phyloP scores from a whole-genome alignment of 2,888 invertebrate genomes.

The Drosophila tanythrix region DNA sequence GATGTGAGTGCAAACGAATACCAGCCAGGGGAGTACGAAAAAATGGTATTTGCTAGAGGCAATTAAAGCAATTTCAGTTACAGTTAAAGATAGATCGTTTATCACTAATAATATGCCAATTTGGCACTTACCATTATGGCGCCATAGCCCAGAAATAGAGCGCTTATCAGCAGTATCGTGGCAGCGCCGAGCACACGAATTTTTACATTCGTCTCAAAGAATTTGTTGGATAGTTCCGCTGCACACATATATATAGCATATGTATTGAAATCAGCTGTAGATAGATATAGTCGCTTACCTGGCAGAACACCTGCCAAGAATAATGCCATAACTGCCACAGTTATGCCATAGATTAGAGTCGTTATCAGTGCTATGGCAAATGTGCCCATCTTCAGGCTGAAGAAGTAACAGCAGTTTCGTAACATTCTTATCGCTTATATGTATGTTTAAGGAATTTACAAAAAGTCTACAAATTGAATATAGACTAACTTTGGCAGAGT shows the following conservation, averaged over 20 bases:
- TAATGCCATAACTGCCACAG: not conserved
- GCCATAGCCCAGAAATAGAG: constrained; percentile 7
- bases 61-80: not conserved
- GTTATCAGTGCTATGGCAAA: not conserved
- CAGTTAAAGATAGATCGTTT: not conserved
- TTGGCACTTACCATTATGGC: constrained; percentile 10
- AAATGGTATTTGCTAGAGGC: constrained; percentile 19
- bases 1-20: constrained; percentile 18
- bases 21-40: constrained; percentile 44
- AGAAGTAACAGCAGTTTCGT: constrained; percentile 8
- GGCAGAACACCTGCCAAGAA: constrained; percentile 3
- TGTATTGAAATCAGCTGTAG: too few relatives aligned
- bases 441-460: not conserved
- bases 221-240: constrained; percentile 21
- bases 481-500: not conserved
- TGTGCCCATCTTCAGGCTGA: constrained; percentile 7
- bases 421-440: constrained; percentile 17
- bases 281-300: constrained; percentile 14
- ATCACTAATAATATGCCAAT: not conserved
- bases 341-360: constrained; percentile 1
- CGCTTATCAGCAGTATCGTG: not conserved
- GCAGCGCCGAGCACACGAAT: constrained; percentile 9
- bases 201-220: constrained; percentile 1
- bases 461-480: not conserved
- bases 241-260: not conserved